A percentile compares a stretch with the other conserved stretches of the same genome.
These are phyloP conservation scores for Lordiphosa fenestrarum DNA, from an alignment of 2,888 invertebrate genomes.

Conservation along the genomic window DNA sequence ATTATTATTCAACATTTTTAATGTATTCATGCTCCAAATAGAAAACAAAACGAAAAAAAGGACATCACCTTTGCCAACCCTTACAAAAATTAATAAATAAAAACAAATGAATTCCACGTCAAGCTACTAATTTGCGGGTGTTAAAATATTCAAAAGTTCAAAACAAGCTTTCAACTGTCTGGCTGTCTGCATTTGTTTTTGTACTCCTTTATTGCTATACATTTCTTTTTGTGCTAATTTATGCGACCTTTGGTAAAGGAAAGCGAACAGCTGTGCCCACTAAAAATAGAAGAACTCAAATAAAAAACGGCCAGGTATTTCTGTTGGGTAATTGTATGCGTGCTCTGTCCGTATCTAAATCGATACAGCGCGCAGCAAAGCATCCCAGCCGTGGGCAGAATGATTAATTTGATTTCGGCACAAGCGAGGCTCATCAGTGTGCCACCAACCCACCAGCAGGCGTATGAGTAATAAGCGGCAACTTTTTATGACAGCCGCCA, in stretches of 20 bases:
- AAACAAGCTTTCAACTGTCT: constrained; percentile 34
- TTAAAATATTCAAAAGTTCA: constrained; percentile 47
- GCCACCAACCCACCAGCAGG: constrained; percentile 5
- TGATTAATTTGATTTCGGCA: constrained; percentile 55
- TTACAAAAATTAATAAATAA: constrained; percentile 1
- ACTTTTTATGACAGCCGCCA: constrained; percentile 50
- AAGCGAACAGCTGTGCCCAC: constrained; percentile 29
- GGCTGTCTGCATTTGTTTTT: constrained; percentile 21
- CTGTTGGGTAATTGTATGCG: constrained; percentile 2
- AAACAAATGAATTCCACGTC: constrained; percentile 22
- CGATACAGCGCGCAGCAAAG: constrained; percentile 13
- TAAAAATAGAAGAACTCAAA: constrained; percentile 37
- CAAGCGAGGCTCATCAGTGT: constrained; percentile 10
- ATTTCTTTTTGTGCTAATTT: constrained; percentile 39
- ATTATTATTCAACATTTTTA: no score
- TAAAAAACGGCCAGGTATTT: constrained; percentile 8
- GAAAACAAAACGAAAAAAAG: no score
- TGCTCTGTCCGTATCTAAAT: constrained; percentile 20
- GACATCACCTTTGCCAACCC: no score
- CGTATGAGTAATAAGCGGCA: constrained; percentile 51
- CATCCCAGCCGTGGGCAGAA: constrained; percentile 44
- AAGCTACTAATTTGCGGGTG: constrained; percentile 41
- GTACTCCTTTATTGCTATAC: constrained; percentile 8
- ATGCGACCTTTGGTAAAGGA: constrained; percentile 19
- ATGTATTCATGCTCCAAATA: no score